Base-by-base conservation (phyloP, 2,113 vertebrate genomes). In the Hirundichthys speculiger region DNA sequence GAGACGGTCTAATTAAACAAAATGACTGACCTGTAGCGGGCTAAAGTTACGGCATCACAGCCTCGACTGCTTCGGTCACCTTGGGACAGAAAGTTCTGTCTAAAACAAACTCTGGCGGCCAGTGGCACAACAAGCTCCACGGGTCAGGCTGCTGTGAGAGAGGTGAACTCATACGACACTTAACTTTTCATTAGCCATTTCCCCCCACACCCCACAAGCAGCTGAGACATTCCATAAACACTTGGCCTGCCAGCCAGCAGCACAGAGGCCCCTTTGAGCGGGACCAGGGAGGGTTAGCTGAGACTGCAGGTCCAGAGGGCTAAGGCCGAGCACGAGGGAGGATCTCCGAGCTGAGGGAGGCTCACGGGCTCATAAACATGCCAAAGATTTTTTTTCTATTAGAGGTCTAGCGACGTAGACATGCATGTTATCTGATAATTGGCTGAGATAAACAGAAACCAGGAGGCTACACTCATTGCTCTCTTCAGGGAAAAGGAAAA, bases 171-270 rank as follows among this genome's bases (percentile, higher is more conserved):
- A 68, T 69, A 76, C 45, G 73, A 75, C 78, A 82, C 87, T 83
- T 83, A 80, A 82, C 74, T 79, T 83, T 88, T 84, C 86, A 87
- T 89, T 84, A 90, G 56, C 77, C 18, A 15, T 43, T 51, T 38
- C 73, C 75, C 68, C 55, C 55, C 88, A 66, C 85, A 69, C 75
- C 73, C 77, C 62, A 68, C 60, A 66, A 86, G 82, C 87, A 91
- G 86, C 89, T 89, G 89, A 92, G 88, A 91, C 83, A 91, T 91
- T 91, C 88, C 89, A 88, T 78, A 84, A 88, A 89, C 87, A 91
- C 85, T 87, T 73, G 79, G 75, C 68, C 72, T 80, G 83, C 86
- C 85, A 89, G 86, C 73, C 79, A 84, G 74, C 66, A 18, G 74
- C 66, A 91, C 87, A 91, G 86, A 91, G 83, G 63, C 72, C 80